Evolutionary conservation across 2,888 invertebrate genomes (phyloP).

Genomic region (Eupithecia tripunctaria): DNA sequence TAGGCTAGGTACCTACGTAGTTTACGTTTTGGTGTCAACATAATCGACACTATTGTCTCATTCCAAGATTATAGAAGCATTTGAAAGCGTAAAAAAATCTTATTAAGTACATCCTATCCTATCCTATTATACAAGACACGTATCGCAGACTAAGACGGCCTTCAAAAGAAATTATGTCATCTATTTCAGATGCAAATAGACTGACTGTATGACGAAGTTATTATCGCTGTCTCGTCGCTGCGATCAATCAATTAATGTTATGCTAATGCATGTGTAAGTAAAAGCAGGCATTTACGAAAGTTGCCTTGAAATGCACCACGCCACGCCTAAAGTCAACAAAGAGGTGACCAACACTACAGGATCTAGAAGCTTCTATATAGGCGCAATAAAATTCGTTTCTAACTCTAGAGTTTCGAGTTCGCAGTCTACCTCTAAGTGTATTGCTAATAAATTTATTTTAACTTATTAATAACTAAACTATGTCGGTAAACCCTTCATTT

Average conservation of each 20-base stretch:
- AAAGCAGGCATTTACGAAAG: slow-evolving; percentile 36
- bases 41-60: too few species aligned
- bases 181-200: slow-evolving; percentile 22
- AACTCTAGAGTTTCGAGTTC: neutral
- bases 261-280: slow-evolving; percentile 16
- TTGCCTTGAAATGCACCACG: slow-evolving; percentile 39
- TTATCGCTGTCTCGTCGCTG: slow-evolving; percentile 10
- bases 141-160: slow-evolving; percentile 8
- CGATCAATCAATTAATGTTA: slow-evolving; percentile 11
- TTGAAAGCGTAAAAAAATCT: too few species aligned
- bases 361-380: neutral
- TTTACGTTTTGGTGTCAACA: too few species aligned
- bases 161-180: slow-evolving; percentile 20
- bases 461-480: too few species aligned
- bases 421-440: too few species aligned
- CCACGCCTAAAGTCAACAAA: slow-evolving; percentile 22
- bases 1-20: too few species aligned
- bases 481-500: too few species aligned
- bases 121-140: slow-evolving; percentile 9
- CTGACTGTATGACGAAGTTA: slow-evolving; percentile 7
- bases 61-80: too few species aligned
- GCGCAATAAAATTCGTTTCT: neutral
- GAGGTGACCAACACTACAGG: neutral
- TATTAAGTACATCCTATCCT: too few species aligned
- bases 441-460: too few species aligned